Evolutionary conservation across 2,888 invertebrate species (phyloP), one percentile per base, ranked within the genome.

Genomic region (Drosophila mayaguana): DNA sequence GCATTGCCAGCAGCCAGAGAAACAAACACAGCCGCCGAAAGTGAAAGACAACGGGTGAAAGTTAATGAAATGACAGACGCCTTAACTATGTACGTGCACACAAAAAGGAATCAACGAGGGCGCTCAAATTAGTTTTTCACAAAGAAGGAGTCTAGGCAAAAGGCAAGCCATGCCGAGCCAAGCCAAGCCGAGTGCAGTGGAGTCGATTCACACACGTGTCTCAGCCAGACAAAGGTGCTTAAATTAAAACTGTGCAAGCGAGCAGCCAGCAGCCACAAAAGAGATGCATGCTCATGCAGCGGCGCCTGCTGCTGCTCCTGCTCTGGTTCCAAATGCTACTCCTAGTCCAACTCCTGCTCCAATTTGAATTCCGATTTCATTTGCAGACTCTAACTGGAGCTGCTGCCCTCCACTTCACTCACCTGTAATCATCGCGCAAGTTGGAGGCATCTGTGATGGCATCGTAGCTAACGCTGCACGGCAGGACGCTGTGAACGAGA

Each of bases 401-500:
- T 22, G 28, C 28, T 28, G 28, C 28, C 28, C 28, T 28, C 28
- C 12, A 2, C 28, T 28, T 6, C 20, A 71, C 91, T 86, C 81
- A 93, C 93, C 91, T 90, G 88, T 82, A 89, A 64, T 92, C 92
- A 67, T 92, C 91, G 71, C 84, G 91, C 72, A 77, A 80, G 72
- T 83, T 80, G 72, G 86, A 80, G 38, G 88, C 74, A 72, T 87
- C 89, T 46, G 90, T 90, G 69, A 93, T 88, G 72, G 93, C 93
- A 90, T 93, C 93, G 66, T 92, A 93, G 75, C 91, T 92, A 43
- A 95, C 95, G 80, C 93, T 95, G 90, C 95, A 95, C 4, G 95
- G 95, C 34, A 95, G 89, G 2, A 95, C 95, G 81, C 95, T 95
- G 91, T 20, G 93, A 89, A 67, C 38, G 53, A 61, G 92, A 77